Percentiles rank a stretch among this genome's conserved stretches.
Evolutionary conservation across 2,113 vertebrate genomes (phyloP).

Genomic region (Mola mola): DNA sequence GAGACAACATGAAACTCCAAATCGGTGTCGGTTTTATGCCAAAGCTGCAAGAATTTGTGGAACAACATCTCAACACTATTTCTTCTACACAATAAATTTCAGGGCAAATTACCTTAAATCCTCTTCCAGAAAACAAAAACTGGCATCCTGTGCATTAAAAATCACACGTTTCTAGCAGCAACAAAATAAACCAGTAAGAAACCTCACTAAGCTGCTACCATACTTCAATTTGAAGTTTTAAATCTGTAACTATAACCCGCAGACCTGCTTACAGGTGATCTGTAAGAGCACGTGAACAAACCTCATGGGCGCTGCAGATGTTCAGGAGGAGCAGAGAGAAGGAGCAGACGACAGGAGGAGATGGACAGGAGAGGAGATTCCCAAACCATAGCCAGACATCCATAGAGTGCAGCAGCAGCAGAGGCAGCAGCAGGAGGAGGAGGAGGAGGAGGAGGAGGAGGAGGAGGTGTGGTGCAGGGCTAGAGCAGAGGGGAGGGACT

Average conservation of each 20-base stretch:
- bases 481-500: conserved; percentile 52
- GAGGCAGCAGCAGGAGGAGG: conserved; percentile 4
- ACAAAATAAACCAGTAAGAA: neutral
- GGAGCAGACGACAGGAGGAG: conserved; percentile 30
- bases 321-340: conserved; percentile 41
- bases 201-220: neutral
- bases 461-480: conserved; percentile 5
- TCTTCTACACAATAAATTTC: too few species aligned
- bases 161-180: neutral
- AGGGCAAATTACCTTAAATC: too few species aligned
- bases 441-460: conserved; percentile 27
- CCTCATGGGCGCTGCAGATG: conserved; percentile 63
- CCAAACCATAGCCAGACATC: conserved; percentile 33
- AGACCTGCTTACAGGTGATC: neutral
- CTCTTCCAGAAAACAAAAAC: too few species aligned
- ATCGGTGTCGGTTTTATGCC: too few species aligned
- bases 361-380: conserved; percentile 49
- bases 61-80: too few species aligned
- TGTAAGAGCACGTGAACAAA: conserved; percentile 48
- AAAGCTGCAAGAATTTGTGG: too few species aligned
- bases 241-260: neutral
- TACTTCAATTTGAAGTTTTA: neutral
- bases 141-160: neutral
- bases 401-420: conserved; percentile 39
- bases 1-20: too few species aligned